Base-by-base conservation (phyloP, 2,888 invertebrate genomes). In the Eristalis intricaria region DNA sequence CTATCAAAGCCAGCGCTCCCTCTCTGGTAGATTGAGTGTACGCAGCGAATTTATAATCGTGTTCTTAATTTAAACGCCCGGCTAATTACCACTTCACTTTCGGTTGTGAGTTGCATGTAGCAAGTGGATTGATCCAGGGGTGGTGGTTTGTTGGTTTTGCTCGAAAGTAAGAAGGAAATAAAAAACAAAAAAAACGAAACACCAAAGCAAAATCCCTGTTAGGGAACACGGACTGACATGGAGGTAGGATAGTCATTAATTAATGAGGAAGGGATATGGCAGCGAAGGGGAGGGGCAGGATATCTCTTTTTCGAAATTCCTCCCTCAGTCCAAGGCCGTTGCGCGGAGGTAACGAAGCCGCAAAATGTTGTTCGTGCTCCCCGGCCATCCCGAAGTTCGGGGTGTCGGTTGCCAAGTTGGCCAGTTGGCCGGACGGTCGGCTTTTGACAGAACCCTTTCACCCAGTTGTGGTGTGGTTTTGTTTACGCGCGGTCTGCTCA, bases 21-120 rank as follows among this genome's bases (percentile, higher is more conserved):
- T 56, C 23, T 68, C 63, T 63, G 50, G 58, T 64, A 64, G 68
- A 70, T 69, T 73, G 71, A 78, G n/a, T 22, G 73, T 69, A 87
- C 83, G 79, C 83, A 86, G 68, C 74, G 77, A 86, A 78, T 81
- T 86, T 87, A 84, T 61, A 84, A 80, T 87, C 79, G 79, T 73
- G 64, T 79, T 61, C 84, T 80, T 80, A 84, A 87, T 87, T 84
- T 87, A 83, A 80, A 73, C 50, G 73, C 71, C 71, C 79, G 68
- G 73, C 79, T 84, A 84, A 87, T 87, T 83, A 87, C 80, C 68
- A 76, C 75, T 80, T 80, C 70, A 76, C 66, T 66, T 58, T 74
- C 64, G 61, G 35, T 43, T 65, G 61, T 60, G 23, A 15, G 60
- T 26, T 60, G 60, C 60, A 60, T 60, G 26, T 4, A 15, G 15